These are phyloP conservation scores for Cancer borealis DNA, from an alignment of 2,888 invertebrate species.

Conservation along the genomic window DNA sequence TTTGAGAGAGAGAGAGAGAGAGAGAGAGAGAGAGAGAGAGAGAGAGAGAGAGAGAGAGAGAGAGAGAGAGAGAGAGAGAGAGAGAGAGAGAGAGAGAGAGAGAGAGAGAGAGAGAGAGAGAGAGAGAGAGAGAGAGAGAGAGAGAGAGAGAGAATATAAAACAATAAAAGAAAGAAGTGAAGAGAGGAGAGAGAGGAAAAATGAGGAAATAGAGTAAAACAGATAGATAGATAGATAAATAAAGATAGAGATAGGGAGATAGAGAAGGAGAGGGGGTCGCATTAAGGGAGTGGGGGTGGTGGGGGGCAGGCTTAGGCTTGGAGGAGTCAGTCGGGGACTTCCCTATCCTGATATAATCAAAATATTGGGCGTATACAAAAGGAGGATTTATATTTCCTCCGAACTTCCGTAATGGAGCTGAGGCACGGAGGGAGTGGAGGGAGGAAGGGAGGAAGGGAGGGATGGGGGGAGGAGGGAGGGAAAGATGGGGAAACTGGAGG, in stretches of 20 bases:
- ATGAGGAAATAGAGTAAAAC: neutral
- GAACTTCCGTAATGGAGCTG: slow-evolving; percentile 44
- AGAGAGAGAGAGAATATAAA: neutral
- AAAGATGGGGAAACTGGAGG: neutral
- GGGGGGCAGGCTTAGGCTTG: slow-evolving; percentile 1
- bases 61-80: neutral
- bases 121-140: slow-evolving; percentile 5
- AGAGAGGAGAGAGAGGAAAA: neutral
- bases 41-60: neutral
- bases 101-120: neutral
- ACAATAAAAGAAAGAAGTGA: neutral
- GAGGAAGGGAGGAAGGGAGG: neutral
- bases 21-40: neutral
- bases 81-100: slow-evolving; percentile 30
- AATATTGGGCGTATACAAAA: slow-evolving; percentile 57
- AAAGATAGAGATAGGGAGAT: neutral
- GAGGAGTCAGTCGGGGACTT: neutral
- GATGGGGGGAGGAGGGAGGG: neutral
- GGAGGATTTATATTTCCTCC: slow-evolving; percentile 52
- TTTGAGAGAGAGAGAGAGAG: neutral
- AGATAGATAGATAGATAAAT: neutral
- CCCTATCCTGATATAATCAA: slow-evolving; percentile 50
- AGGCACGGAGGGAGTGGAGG: neutral
- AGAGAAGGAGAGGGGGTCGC: neutral
- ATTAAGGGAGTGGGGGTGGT: neutral